phyloP scores from a whole-genome alignment of 2,113 vertebrate species.

The Alouatta palliata region DNA sequence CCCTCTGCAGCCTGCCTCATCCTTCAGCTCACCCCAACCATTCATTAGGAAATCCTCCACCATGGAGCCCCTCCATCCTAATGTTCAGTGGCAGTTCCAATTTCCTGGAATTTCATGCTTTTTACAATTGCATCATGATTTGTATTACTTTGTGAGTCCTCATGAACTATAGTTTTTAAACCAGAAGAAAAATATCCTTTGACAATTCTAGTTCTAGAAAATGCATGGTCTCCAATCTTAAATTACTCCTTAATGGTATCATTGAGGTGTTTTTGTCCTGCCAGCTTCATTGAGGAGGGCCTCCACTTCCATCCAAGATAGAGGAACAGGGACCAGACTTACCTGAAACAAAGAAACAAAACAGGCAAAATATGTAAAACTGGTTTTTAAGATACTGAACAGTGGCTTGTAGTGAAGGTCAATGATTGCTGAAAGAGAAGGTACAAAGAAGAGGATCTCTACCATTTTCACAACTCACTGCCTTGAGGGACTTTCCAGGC shows the following conservation, averaged over 20 bases:
- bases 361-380: not conserved
- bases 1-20: not conserved
- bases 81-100: not conserved
- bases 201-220: not conserved
- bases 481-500: not conserved
- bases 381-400: not conserved
- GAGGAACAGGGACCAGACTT: not conserved
- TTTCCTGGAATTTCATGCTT: not conserved
- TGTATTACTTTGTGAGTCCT: not conserved
- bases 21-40: not conserved
- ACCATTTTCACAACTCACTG: not conserved
- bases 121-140: not conserved
- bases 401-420: not conserved
- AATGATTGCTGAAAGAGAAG: not conserved
- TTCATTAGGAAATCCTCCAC: not conserved
- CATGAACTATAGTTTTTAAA: not conserved
- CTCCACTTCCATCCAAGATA: not conserved
- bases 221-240: not conserved
- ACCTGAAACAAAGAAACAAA: not conserved
- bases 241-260: not conserved
- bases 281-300: not conserved
- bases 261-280: not conserved
- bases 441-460: not conserved
- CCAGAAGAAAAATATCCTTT: not conserved
- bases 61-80: too few relatives aligned